Base-by-base conservation (phyloP, 1,140 invertebrate genomes). In the Megalonaias nervosa region DNA sequence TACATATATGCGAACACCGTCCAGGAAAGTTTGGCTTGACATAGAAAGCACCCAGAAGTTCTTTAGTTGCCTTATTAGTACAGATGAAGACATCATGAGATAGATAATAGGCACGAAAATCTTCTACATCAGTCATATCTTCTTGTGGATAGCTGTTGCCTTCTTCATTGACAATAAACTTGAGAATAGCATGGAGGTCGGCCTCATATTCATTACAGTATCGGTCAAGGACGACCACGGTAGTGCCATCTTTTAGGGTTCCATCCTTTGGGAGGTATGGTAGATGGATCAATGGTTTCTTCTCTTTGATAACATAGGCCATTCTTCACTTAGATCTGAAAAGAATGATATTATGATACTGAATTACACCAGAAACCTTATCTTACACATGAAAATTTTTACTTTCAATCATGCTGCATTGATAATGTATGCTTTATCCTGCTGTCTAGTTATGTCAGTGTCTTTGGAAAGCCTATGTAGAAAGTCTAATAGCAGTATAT, bases 21-120 rank as follows among this genome's bases (percentile, higher is more conserved):
- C 87, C 87, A 5, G 87, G 87, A 71, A 86, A 88, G 58, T 88
- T 88, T 17, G 87, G 85, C 64, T 88, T 88, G 2, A 88, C 80
- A 60, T 88, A 87, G 60, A 88, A 87, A 6, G 80, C 77, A 16
- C 81, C 87, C 9, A 84, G 58, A 9, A 84, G 66, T 77, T 79
- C 71, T 5, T 60, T 60, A 16, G 79, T 65, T 1, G 14, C 15
- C 17, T 61, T 59, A 31, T 80, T 56, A 17, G 76, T 60, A 58
- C 81, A 79, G n/a, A 86, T 81, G 58, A 84, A 85, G 2, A 80
- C 81, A 26, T 87, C 79, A 71, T 85, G 82, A 0, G 85, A 82
- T 5, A 87, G 26, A 62, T 85, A 88, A 71, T 84, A 87, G 5
- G 75, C 57, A 15, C 82, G 72, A 61, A 88, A 88, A 21, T 82